Evolutionary conservation across 2,888 invertebrate genomes (phyloP).

Genomic region (Xestia ashworthii): DNA sequence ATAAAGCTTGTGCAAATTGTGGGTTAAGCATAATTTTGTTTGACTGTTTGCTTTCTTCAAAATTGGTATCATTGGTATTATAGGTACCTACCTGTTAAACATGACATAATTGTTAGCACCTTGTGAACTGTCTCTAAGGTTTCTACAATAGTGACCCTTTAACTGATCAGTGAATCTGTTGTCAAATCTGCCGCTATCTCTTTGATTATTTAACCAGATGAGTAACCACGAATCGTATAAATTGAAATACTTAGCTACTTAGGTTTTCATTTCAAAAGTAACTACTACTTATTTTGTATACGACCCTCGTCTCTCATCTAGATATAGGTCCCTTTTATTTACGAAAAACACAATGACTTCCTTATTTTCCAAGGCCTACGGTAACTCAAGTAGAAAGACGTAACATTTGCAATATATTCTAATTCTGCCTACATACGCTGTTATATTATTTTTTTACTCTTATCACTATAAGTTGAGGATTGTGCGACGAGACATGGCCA

Average conservation of each 20-base stretch:
- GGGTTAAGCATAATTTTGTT: neutral
- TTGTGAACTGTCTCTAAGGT: neutral
- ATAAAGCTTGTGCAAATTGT: neutral
- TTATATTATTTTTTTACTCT: constrained; percentile 36
- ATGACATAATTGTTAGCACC: neutral
- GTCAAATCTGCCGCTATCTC: neutral
- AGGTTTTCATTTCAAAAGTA: neutral
- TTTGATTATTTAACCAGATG: neutral
- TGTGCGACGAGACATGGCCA: constrained; percentile 49
- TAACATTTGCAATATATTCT: constrained; percentile 42
- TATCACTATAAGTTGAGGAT: constrained; percentile 52
- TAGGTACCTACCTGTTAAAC: neutral
- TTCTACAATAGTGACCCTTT: neutral
- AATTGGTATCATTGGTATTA: neutral
- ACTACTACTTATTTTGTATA: neutral
- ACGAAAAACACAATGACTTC: constrained; percentile 9
- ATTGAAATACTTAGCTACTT: neutral
- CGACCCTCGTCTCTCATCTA: neutral
- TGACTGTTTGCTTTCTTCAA: neutral
- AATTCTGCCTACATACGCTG: constrained; percentile 21
- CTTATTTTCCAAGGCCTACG: neutral
- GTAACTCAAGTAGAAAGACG: constrained; percentile 1
- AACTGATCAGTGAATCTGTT: neutral
- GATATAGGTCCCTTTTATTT: constrained; percentile 1
- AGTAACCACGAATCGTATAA: neutral